These are phyloP conservation scores for Meloe dianella DNA, from an alignment of 2,888 invertebrate genomes.

Conservation along the genomic window DNA sequence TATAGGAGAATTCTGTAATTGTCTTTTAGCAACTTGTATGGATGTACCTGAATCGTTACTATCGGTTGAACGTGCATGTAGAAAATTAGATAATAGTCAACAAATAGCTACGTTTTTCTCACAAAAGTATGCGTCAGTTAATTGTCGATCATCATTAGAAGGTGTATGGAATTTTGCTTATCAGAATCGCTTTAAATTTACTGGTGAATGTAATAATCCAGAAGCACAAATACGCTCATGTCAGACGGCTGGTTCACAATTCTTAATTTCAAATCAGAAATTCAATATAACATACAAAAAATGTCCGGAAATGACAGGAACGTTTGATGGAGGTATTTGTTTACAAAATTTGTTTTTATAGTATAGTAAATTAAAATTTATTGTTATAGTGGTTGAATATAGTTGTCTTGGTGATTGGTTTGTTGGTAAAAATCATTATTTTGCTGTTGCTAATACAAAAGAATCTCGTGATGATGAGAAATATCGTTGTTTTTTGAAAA, in stretches of 20 bases:
- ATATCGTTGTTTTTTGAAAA: constrained; percentile 92
- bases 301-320: constrained; percentile 88
- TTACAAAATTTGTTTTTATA: background rate
- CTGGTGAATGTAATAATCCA: constrained; percentile 88
- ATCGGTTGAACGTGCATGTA: constrained; percentile 78
- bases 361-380: background rate
- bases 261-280: constrained; percentile 94
- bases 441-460: constrained; percentile 96
- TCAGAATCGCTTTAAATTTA: constrained; percentile 84
- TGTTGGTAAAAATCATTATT: constrained; percentile 93
- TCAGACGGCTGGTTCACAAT: constrained; percentile 94
- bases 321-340: constrained; percentile 77
- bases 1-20: background rate
- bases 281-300: constrained; percentile 93
- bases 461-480: constrained; percentile 94
- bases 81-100: constrained; percentile 76
- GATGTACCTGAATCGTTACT: constrained; percentile 70
- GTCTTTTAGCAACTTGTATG: constrained; percentile 71
- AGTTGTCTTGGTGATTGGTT: constrained; percentile 96
- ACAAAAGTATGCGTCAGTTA: constrained; percentile 87
- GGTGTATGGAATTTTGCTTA: constrained; percentile 94
- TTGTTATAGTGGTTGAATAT: constrained; percentile 76
- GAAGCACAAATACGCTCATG: constrained; percentile 92
- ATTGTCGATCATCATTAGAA: constrained; percentile 90
- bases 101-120: constrained; percentile 85